Evolutionary conservation across 1,140 invertebrate genomes (phyloP).

Genomic region (Dufourea novaeangliae): DNA sequence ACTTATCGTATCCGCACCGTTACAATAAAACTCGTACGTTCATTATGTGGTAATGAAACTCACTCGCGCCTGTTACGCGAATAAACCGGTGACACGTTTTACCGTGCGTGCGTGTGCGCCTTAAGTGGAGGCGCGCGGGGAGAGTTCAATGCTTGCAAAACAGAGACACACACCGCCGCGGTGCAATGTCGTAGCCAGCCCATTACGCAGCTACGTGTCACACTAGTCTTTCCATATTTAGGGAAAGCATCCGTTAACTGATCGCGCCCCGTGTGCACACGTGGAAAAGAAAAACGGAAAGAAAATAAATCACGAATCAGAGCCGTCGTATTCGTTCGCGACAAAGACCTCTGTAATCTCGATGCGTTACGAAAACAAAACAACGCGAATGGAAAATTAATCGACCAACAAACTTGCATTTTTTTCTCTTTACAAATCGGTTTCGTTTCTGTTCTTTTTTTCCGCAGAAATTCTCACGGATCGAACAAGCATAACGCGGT

Average conservation of each 20-base stretch:
- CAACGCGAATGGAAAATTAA: not conserved
- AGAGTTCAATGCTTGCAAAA: slow-evolving; percentile 69
- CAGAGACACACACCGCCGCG: slow-evolving; percentile 34
- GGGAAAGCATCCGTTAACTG: slow-evolving; percentile 54
- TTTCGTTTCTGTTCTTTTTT: not conserved
- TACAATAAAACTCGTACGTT: slow-evolving; percentile 24
- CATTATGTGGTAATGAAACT: slow-evolving; percentile 44
- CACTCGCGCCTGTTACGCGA: slow-evolving; percentile 21
- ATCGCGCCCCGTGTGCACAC: slow-evolving; percentile 34
- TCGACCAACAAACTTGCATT: not conserved
- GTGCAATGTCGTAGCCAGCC: slow-evolving; percentile 22
- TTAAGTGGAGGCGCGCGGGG: slow-evolving; percentile 46
- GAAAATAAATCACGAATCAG: not conserved
- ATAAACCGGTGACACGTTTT: slow-evolving; percentile 39
- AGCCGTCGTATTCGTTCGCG: too few relatives aligned
- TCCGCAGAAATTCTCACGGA: slow-evolving; percentile 30
- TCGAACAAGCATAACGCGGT: slow-evolving; percentile 40
- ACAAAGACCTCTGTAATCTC: not conserved
- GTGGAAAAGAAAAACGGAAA: slow-evolving; percentile 12
- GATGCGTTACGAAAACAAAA: not conserved
- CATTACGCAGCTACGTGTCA: slow-evolving; percentile 50
- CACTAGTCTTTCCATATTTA: slow-evolving; percentile 64
- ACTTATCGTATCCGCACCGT: not conserved
- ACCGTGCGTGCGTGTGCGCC: slow-evolving; percentile 20
- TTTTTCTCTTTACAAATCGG: not conserved